phyloP scores from a whole-genome alignment of 92 coral and sea anemone species.

The Muricea muricata region DNA sequence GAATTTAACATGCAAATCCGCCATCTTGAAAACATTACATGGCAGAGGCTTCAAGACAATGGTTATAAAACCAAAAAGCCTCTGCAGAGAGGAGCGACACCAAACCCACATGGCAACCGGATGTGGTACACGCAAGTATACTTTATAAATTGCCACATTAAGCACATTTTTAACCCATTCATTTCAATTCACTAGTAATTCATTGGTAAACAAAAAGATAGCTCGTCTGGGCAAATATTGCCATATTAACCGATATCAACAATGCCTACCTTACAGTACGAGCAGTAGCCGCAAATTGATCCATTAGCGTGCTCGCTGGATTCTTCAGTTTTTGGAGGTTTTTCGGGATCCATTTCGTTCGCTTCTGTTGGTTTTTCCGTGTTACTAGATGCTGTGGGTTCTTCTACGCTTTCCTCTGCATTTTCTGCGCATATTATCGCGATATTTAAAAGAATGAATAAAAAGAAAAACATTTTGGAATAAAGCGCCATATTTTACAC shows the following conservation, averaged over 20 bases:
- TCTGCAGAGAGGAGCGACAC: no score
- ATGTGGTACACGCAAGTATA: no score
- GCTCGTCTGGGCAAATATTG: no score
- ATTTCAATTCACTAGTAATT: background rate
- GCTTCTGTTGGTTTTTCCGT: slow-evolving; percentile 21
- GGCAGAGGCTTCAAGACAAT: no score
- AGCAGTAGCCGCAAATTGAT: slow-evolving; percentile 83
- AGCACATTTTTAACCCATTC: no score
- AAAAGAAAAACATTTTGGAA: background rate
- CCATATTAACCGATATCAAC: background rate
- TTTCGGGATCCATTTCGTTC: slow-evolving; percentile 28
- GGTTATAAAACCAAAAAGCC: no score
- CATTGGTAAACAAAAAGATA: background rate
- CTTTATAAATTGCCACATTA: no score
- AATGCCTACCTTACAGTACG: slow-evolving; percentile 85
- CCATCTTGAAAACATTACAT: no score
- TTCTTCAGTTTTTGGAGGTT: slow-evolving; percentile 34
- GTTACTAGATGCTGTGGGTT: slow-evolving; percentile 23
- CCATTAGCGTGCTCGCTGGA: slow-evolving; percentile 73
- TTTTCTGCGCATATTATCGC: slow-evolving; percentile 33
- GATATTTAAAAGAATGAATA: background rate
- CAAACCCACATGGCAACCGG: no score
- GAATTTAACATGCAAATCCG: no score
- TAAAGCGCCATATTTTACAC: background rate
- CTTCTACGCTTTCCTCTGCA: slow-evolving; percentile 41